Evolutionary conservation across 1,140 invertebrate genomes (phyloP), one percentile per base, ranked within the genome.

Genomic region (Brachionus calyciflorus): DNA sequence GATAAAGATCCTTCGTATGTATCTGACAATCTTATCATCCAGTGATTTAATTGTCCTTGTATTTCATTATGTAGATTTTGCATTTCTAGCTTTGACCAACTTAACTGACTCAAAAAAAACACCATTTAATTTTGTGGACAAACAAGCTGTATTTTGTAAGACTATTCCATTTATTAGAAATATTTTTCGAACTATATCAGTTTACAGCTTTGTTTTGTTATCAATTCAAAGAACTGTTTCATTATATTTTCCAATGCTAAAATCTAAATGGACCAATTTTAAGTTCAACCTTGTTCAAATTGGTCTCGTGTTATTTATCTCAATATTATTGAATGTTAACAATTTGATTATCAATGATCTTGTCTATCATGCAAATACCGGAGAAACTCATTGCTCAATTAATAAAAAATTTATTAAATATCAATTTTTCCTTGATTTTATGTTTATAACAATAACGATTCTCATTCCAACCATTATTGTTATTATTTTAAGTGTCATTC

Each of bases 31-130:
- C n/a, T 10, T 65, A 9, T 65, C 60, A 12, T 21, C 9, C 24
- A 65, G 60, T 65, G 60, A 65, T 26, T 44, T 65, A 26, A 24
- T 65, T 44, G 60, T 65, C 24, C 14, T 65, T n/a, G 24, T 65
- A 26, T 65, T 65, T 24, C 60, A 65, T 17, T 65, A 65, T 44
- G 17, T 65, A 1, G 60, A 65, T 65, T 65, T 65, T 46, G 44
- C 60, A 3, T 65, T 65, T 65, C 17, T 41, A 0, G 41, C 60
- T 1, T 65, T 37, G 60, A 65, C 17, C 19, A 65, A 65, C 44
- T 65, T 65, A 24, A 41, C 21, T 1, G 21, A 65, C 9, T 44
- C 40, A 24, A 9, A 44, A 2, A 12, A 44, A n/a, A 14, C 21
- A n/a, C 1, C 4, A 10, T 21, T 65, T 7, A 65, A 65, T 65